A percentile compares a stretch with the other conserved stretches of the same genome.
Conservation (phyloP, 2,113 vertebrate species). For the Trematocara zebra region DNA sequence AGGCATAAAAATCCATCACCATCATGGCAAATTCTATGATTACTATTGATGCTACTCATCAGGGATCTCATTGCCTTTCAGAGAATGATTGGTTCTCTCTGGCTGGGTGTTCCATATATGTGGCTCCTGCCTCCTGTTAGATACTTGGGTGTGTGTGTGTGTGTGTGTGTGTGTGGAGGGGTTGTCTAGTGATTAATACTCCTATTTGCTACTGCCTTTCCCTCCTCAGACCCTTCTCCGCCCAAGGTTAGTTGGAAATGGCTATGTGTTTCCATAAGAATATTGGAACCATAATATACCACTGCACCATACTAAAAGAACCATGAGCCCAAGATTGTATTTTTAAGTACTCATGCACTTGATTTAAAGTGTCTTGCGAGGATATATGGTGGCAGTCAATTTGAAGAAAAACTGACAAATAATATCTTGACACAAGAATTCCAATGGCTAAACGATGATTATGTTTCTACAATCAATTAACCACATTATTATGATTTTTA, state of each 20-base stretch:
- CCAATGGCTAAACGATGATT: not conserved
- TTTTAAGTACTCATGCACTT: not conserved
- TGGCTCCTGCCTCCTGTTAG: slow-evolving; percentile 15
- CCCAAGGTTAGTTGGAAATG: slow-evolving; percentile 62
- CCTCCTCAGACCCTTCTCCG: slow-evolving; percentile 22
- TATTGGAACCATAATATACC: slow-evolving; percentile 9
- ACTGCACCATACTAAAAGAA: not conserved
- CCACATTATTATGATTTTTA: not conserved
- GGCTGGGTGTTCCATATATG: slow-evolving; percentile 47
- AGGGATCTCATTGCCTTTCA: slow-evolving; percentile 48
- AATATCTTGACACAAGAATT: not conserved
- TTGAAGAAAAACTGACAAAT: not conserved
- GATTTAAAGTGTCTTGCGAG: not conserved
- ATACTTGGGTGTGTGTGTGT: not conserved
- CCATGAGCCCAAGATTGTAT: not conserved
- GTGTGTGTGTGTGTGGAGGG: not conserved
- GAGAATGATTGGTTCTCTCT: slow-evolving; percentile 62
- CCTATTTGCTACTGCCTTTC: slow-evolving; percentile 40
- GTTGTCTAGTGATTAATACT: slow-evolving; percentile 59
- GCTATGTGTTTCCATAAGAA: slow-evolving; percentile 17
- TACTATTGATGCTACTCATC: slow-evolving; percentile 70
- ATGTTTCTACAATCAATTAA: not conserved
- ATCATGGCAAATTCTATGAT: slow-evolving; percentile 62
- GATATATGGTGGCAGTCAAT: not conserved
- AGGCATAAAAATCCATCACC: slow-evolving; percentile 63